Percentiles rank a stretch among this genome's conserved stretches.
Evolutionary conservation across 2,888 invertebrate species (phyloP).

Genomic region (Ennomos fuscantarius): DNA sequence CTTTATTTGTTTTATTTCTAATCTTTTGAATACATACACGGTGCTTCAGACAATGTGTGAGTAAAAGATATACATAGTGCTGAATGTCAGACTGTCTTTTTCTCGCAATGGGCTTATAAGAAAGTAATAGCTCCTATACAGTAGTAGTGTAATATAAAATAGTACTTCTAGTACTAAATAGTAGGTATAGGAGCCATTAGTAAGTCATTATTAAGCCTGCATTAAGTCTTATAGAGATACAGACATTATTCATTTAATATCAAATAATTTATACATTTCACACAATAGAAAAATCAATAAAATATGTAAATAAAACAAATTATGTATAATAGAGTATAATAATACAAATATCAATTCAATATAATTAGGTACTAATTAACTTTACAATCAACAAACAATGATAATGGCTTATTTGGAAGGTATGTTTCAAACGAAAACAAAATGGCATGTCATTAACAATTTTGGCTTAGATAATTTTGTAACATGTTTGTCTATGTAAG

Average conservation of each 20-base stretch:
- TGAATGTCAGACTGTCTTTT: too few species aligned
- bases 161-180: too few species aligned
- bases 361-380: constrained; percentile 3
- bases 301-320: constrained; percentile 6
- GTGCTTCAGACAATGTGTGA: too few species aligned
- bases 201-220: too few species aligned
- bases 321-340: constrained; percentile 4
- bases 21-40: too few species aligned
- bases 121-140: too few species aligned
- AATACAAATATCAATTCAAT: constrained; percentile 6
- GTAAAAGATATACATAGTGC: too few species aligned
- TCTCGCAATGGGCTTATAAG: too few species aligned
- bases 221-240: too few species aligned
- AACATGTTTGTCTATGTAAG: not conserved
- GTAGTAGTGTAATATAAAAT: too few species aligned
- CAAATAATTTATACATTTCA: constrained; percentile 1
- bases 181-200: too few species aligned
- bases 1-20: too few species aligned
- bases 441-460: constrained; percentile 23
- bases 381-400: constrained; percentile 26
- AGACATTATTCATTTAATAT: not conserved
- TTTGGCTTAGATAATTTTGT: not conserved
- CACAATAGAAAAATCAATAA: constrained; percentile 5
- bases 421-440: constrained; percentile 18
- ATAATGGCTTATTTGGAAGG: constrained; percentile 30